Conservation (phyloP, 1,140 invertebrate genomes). For the Drosophila albomicans region DNA sequence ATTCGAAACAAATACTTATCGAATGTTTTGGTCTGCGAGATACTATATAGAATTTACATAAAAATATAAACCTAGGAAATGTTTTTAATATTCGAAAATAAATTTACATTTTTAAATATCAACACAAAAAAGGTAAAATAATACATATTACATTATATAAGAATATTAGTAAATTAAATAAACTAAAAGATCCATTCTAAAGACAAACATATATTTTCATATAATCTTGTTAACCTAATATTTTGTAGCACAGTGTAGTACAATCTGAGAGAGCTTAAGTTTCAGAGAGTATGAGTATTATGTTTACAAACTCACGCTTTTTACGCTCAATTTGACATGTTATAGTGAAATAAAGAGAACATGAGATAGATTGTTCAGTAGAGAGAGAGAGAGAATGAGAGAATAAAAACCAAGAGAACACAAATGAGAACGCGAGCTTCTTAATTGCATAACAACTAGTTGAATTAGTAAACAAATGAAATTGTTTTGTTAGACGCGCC, state of each 20-base stretch:
- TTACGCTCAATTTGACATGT: slow-evolving; percentile 27
- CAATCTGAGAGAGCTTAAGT: not conserved
- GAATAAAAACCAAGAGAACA: not conserved
- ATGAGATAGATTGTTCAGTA: not conserved
- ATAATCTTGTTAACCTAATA: not conserved
- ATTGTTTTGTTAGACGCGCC: slow-evolving; percentile 25
- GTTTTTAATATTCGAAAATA: too few species aligned
- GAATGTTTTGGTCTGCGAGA: not conserved
- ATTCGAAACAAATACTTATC: not conserved
- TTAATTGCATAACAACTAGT: slow-evolving; percentile 52
- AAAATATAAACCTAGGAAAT: too few species aligned
- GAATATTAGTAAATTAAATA: too few species aligned
- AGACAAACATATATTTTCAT: too few species aligned
- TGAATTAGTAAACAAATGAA: slow-evolving; percentile 58
- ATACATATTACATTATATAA: not conserved
- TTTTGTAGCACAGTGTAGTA: not conserved
- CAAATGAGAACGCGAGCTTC: not conserved
- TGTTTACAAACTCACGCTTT: not conserved
- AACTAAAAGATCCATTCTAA: too few species aligned
- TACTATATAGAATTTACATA: too few species aligned
- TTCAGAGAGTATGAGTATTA: not conserved
- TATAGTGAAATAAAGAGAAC: not conserved
- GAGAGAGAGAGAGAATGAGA: not conserved
- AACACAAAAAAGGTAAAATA: not conserved
- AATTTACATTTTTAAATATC: too few species aligned